Evolutionary conservation across 1,140 invertebrate genomes (phyloP).

Genomic region (Drosophila subobscura): DNA sequence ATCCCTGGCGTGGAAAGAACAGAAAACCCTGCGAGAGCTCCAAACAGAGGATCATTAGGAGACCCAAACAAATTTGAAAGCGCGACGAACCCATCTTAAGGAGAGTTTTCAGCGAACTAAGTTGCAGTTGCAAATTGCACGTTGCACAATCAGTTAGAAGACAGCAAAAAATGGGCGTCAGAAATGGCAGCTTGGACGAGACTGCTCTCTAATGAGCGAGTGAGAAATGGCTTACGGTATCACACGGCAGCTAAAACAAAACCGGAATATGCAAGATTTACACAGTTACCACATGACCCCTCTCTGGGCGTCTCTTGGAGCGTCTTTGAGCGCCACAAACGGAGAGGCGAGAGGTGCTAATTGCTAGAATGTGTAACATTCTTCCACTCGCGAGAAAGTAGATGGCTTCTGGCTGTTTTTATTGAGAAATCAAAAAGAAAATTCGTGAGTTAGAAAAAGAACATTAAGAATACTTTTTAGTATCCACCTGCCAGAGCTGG

Average conservation of each 20-base stretch:
- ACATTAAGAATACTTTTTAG: constrained; percentile 33
- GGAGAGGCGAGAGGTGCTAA: constrained; percentile 66
- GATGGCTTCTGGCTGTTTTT: constrained; percentile 29
- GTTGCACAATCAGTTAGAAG: constrained; percentile 2
- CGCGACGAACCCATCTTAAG: constrained; percentile 42
- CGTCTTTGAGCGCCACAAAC: constrained; percentile 25
- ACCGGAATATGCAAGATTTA: constrained; percentile 75
- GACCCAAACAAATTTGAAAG: constrained; percentile 5
- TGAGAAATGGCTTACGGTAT: constrained; percentile 31
- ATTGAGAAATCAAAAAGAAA: constrained; percentile 27
- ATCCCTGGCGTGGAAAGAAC: constrained; percentile 70
- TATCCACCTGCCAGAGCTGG: constrained; percentile 35
- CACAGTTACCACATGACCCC: constrained; percentile 62
- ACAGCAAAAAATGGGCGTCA: constrained; percentile 14
- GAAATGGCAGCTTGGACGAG: constrained; percentile 21
- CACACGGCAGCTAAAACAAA: constrained; percentile 15
- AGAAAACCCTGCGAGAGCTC: constrained; percentile 22
- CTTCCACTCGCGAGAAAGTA: constrained; percentile 47
- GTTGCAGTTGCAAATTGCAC: constrained; percentile 19
- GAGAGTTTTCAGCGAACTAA: constrained; percentile 46
- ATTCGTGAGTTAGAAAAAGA: constrained; percentile 35
- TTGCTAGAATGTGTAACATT: constrained; percentile 69
- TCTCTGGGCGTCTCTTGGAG: neutral
- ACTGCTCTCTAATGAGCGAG: constrained; percentile 2
- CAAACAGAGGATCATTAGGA: neutral